These are phyloP conservation scores for Theristus sp. DNA, from an alignment of 2,888 invertebrate genomes.

Conservation along the genomic window DNA sequence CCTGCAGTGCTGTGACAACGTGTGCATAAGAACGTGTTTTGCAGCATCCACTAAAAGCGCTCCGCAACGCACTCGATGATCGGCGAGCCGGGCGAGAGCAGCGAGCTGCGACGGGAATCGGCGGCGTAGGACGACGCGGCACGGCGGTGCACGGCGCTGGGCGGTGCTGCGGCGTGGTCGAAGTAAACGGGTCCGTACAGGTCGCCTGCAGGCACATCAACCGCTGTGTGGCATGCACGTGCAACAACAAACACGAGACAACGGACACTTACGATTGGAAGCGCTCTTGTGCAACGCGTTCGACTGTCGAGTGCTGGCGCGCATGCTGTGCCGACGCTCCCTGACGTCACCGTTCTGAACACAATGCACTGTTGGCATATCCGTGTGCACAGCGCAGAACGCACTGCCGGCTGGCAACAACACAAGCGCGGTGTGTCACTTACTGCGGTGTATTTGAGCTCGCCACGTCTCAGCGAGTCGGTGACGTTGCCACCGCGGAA, in stretches of 20 bases:
- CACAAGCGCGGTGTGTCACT: too few species aligned
- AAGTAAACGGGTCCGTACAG: constrained; percentile 14
- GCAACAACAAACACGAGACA: neutral
- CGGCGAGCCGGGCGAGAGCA: neutral
- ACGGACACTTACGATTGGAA: constrained; percentile 20
- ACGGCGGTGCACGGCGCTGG: constrained; percentile 11
- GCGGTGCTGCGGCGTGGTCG: constrained; percentile 11
- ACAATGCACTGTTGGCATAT: too few species aligned
- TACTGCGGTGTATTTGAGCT: constrained; percentile 17
- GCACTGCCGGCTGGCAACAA: too few species aligned
- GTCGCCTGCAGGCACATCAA: constrained; percentile 12
- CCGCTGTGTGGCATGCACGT: neutral
- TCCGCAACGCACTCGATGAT: too few species aligned
- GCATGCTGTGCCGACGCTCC: constrained; percentile 1
- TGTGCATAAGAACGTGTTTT: too few species aligned
- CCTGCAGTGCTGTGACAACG: too few species aligned
- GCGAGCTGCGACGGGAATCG: neutral
- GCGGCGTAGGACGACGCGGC: constrained; percentile 5
- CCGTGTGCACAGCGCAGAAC: too few species aligned
- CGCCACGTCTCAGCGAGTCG: constrained; percentile 21
- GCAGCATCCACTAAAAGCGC: too few species aligned
- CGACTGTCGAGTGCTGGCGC: neutral
- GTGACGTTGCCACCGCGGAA: neutral
- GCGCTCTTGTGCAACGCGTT: constrained; percentile 24
- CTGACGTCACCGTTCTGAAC: constrained; percentile 23